Conservation (phyloP, 92 coral and sea anemone species). For the Meandrina meandrites region DNA sequence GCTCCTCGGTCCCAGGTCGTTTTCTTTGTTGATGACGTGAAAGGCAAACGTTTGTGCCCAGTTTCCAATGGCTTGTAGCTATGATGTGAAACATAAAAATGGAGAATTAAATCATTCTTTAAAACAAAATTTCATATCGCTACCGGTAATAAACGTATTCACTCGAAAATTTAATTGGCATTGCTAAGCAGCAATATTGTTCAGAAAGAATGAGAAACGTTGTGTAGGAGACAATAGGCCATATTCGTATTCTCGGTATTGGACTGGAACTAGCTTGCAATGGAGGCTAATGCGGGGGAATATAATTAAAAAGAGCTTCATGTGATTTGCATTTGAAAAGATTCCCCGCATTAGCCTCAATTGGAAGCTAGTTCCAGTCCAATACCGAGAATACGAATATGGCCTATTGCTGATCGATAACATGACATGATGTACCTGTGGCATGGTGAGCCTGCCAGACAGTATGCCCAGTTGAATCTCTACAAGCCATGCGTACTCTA, state of each 20-base stretch:
- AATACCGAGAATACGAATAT: no score
- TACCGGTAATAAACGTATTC: no score
- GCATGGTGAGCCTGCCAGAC: conserved; percentile 91
- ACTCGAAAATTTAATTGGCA: no score
- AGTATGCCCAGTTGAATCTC: conserved; percentile 94
- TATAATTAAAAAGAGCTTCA: no score
- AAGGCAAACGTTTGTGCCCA: conserved; percentile 92
- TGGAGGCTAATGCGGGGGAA: no score
- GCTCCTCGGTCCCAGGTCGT: conserved; percentile 69
- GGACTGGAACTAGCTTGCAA: no score
- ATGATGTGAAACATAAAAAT: not conserved
- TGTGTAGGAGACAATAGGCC: not conserved
- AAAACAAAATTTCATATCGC: no score
- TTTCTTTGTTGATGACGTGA: conserved; percentile 91
- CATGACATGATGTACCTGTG: conserved; percentile 69
- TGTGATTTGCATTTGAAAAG: no score
- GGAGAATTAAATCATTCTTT: not conserved
- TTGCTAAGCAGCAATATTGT: not conserved
- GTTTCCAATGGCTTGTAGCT: conserved; percentile 83
- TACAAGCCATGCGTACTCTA: conserved; percentile 96
- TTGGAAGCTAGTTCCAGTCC: no score
- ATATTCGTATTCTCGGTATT: no score
- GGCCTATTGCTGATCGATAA: not conserved
- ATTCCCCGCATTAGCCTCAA: no score
- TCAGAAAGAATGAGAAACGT: not conserved